Evolutionary conservation across 2,797 vertebrate species (phyloP).

Genomic region (Darevskia mixta): DNA sequence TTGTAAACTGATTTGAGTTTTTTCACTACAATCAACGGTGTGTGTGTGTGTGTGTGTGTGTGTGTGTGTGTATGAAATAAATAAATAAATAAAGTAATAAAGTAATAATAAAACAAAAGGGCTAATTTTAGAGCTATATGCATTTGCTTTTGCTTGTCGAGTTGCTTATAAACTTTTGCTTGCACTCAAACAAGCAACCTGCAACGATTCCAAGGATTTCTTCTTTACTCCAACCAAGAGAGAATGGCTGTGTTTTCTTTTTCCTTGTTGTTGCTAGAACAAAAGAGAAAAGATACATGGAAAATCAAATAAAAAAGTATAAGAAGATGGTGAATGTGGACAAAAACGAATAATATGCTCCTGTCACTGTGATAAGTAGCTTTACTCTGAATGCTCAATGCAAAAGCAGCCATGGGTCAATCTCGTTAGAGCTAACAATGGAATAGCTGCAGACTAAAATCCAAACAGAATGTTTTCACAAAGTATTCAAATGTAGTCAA

Average conservation of each 20-base stretch:
- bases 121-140: conserved; percentile 32
- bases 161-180: conserved; percentile 21
- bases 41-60: too few relatives aligned
- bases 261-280: conserved; percentile 50
- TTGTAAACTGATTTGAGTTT: too few relatives aligned
- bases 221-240: conserved; percentile 43
- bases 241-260: background rate
- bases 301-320: conserved; percentile 39
- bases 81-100: too few relatives aligned
- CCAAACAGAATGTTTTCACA: conserved; percentile 25
- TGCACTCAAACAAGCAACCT: conserved; percentile 53
- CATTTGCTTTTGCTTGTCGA: background rate
- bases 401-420: conserved; percentile 45
- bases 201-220: conserved; percentile 59
- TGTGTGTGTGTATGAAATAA: too few relatives aligned
- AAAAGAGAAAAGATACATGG: conserved; percentile 42
- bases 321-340: conserved; percentile 43
- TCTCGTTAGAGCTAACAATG: conserved; percentile 68
- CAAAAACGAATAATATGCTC: conserved; percentile 52
- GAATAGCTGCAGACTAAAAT: conserved; percentile 47
- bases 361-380: conserved; percentile 62
- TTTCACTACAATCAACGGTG: too few relatives aligned
- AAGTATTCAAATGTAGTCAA: conserved; percentile 7
- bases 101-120: too few relatives aligned
- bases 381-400: conserved; percentile 56